Conservation (phyloP, 2,113 vertebrate species). For the Cheilinus undulatus region DNA sequence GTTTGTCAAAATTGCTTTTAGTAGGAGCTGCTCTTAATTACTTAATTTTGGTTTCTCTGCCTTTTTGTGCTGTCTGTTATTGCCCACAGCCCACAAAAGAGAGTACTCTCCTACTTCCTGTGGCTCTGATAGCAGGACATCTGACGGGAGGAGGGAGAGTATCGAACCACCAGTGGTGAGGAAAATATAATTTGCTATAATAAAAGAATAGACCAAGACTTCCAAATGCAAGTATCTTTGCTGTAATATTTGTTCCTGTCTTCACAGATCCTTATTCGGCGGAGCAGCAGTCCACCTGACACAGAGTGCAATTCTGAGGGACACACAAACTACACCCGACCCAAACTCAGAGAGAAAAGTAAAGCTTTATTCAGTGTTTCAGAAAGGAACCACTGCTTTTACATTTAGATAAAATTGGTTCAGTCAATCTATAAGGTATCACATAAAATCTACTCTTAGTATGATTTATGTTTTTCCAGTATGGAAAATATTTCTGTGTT, state of each 20-base stretch:
- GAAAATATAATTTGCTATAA: slow-evolving; percentile 5
- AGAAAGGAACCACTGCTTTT: neutral
- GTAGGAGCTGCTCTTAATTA: neutral
- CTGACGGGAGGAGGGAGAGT: slow-evolving; percentile 86
- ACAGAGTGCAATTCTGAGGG: slow-evolving; percentile 85
- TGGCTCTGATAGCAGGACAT: slow-evolving; percentile 82
- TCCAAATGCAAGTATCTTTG: neutral
- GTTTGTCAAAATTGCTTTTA: neutral
- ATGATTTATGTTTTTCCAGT: neutral
- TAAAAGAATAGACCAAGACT: no score
- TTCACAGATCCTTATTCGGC: slow-evolving; percentile 84
- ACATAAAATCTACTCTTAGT: neutral
- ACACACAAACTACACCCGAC: slow-evolving; percentile 69
- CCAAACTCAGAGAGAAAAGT: slow-evolving; percentile 90
- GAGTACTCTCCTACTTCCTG: slow-evolving; percentile 84
- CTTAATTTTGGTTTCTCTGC: neutral
- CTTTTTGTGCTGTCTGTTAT: slow-evolving; percentile 4
- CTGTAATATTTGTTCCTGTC: slow-evolving; percentile 7
- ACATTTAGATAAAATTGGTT: neutral
- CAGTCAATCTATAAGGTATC: neutral
- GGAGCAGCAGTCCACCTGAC: slow-evolving; percentile 90
- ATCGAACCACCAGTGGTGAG: slow-evolving; percentile 88
- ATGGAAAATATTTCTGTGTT: neutral
- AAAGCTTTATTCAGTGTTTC: no score
- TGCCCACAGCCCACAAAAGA: slow-evolving; percentile 85